Base-by-base conservation (phyloP, 2,113 vertebrate species). In the Sander lucioperca region DNA sequence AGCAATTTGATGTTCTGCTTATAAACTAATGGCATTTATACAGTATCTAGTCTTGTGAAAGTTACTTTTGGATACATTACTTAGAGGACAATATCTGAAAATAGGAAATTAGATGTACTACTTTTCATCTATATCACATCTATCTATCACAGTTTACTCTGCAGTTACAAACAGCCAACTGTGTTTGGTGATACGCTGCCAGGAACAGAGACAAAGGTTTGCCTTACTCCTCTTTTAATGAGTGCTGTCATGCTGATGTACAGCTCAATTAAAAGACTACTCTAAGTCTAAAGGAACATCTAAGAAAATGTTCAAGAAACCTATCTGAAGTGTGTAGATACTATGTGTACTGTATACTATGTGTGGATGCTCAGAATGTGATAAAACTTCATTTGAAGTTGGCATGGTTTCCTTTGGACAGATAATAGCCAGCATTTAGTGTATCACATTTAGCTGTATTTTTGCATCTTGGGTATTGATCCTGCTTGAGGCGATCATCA, bases 241-340 rank as follows among this genome's bases (percentile, higher is more conserved):
- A 51, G n/a, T 25, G 21, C 23, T 65, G 30, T 58, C 39, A 78
- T 45, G 65, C 56, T 74, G 59, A 80, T 62, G 27, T 69, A 45
- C 18, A 33, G 23, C 64, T 65, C 58, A 63, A 51, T 65, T 64
- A 58, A 81, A 70, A 23, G 21, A 21, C 14, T 58, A 1, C 13
- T 58, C 43, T 23, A 39, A 23, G 30, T 58, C 30, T 30, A 39
- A 43, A 43, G 11, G 15, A 69, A 39, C 21, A 48, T 68, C 6
- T 58, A 19, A 45, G n/a, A 14, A 27, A 0, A 27, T n/a, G 27
- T 64, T 48, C 16, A 54, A 63, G 14, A 2, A 66, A 45, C 23
- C 13, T 45, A 1, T 43, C 9, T 43, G 39, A 43, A 11, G 10
- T 43, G 39, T 43, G 39, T 11, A 43, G 10, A 43, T 43, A 43